A percentile compares a stretch with the other conserved stretches of the same genome.
These are phyloP conservation scores for Agriopis aurantiaria DNA, from an alignment of 2,888 invertebrate species.

Conservation along the genomic window DNA sequence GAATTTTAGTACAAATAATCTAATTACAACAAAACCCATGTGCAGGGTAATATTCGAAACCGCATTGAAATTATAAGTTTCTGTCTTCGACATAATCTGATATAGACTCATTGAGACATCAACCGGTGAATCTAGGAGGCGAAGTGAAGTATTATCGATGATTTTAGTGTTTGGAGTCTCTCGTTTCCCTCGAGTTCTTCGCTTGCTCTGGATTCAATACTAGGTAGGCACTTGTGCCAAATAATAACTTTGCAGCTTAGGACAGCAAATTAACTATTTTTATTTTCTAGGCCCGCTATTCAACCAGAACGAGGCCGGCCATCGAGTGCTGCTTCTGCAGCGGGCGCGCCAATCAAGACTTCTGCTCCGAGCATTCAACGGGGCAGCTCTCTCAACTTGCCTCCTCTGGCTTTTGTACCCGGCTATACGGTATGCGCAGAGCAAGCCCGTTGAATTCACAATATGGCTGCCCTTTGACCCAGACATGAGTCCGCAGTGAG, in stretches of 20 bases:
- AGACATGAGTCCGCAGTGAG: constrained; percentile 61
- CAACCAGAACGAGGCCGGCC: constrained; percentile 58
- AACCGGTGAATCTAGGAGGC: too few relatives aligned
- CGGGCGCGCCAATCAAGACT: constrained; percentile 51
- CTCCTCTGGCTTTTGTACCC: constrained; percentile 65
- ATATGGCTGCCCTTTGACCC: constrained; percentile 70
- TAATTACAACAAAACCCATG: too few relatives aligned
- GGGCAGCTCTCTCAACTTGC: constrained; percentile 57
- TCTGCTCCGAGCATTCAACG: constrained; percentile 56
- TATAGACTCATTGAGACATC: too few relatives aligned
- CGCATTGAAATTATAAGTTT: too few relatives aligned
- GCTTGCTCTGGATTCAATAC: too few relatives aligned
- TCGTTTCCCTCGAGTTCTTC: too few relatives aligned
- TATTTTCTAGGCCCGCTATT: constrained; percentile 54
- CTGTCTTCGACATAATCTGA: too few relatives aligned
- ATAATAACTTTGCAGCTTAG: background rate
- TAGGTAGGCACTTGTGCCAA: too few relatives aligned
- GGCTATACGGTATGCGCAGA: constrained; percentile 56
- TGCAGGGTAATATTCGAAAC: too few relatives aligned
- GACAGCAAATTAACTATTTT: background rate
- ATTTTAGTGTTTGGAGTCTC: too few relatives aligned
- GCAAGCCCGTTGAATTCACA: constrained; percentile 60
- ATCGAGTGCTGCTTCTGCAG: constrained; percentile 50
- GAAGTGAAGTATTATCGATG: too few relatives aligned
- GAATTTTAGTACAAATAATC: background rate